Evolutionary conservation across 37 sponge, comb jelly and placozoan genomes (phyloP), one percentile per base, ranked within the genome.

Genomic region (Hormiphora californensis): DNA sequence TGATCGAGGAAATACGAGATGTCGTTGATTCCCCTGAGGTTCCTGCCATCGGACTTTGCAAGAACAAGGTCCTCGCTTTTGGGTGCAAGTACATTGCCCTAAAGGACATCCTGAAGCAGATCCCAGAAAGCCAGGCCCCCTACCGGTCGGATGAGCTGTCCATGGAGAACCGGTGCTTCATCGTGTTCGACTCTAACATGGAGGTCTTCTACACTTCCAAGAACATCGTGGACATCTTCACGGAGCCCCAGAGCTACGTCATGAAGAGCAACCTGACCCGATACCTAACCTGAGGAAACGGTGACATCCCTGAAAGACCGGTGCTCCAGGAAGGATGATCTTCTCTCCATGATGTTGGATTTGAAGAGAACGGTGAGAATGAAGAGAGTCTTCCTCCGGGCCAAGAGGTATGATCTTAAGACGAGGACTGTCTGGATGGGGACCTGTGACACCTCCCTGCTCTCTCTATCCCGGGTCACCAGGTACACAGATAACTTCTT

Each of bases 21-120:
- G 28, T 65, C 7, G 28, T 65, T 15, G 67, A 65, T 17, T 36
- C 38, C 17, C 37, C 37, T 33, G 67, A 65, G 37, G 67, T 65
- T 36, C 67, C 67, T 3, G 67, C 67, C 4, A 32, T 39, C 15
- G 67, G 67, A 32, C 67, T 65, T 39, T 65, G 67, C 67, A 65
- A 65, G 67, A 65, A 65, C 67, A 65, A 65, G 67, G 37, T 65
- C 37, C 67, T 65, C 37, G 32, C 67, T 8, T 65, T 65, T 28
- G 67, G 67, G 67, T 36, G 32, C 17, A 65, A 65, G 67, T 65
- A 65, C 67, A 65, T 65, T 32, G 67, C 30, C 15, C 67, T 65
- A 4, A 25, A 65, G 67, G 67, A 65, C 9, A 65, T 65, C 33
- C 17, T 27, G 4, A 65, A 32, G 8, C 32, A 28, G 38, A 65